These are phyloP conservation scores for Dryobates pubescens DNA, from an alignment of 2,797 vertebrate species.

Conservation along the genomic window DNA sequence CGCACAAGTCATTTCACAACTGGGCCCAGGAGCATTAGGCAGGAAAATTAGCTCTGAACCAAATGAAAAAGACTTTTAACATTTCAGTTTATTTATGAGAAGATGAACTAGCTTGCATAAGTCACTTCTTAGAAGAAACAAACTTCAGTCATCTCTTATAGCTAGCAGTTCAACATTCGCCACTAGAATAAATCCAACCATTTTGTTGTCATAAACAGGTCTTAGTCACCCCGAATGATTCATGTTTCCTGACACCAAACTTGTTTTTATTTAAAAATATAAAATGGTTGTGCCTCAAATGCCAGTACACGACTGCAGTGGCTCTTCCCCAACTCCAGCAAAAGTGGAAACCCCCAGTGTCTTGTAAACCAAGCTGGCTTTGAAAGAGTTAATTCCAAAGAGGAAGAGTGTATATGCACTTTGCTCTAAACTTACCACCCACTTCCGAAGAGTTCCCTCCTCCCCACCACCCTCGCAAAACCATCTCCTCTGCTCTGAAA, in stretches of 20 bases:
- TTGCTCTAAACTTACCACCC: constrained; percentile 83
- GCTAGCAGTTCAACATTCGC: constrained; percentile 45
- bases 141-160: constrained; percentile 23
- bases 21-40: neutral
- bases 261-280: constrained; percentile 67
- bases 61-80: neutral
- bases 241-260: constrained; percentile 77
- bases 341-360: neutral
- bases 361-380: constrained; percentile 31
- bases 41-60: neutral
- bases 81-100: neutral
- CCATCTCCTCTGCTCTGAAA: constrained; percentile 63
- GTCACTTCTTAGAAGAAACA: constrained; percentile 40
- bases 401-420: constrained; percentile 77
- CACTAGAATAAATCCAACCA: constrained; percentile 69
- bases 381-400: constrained; percentile 78
- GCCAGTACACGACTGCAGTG: constrained; percentile 26
- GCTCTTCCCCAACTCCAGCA: constrained; percentile 20
- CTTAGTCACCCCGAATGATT: constrained; percentile 77
- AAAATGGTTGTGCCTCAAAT: constrained; percentile 1
- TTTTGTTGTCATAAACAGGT: constrained; percentile 69
- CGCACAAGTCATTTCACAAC: neutral
- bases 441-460: constrained; percentile 78
- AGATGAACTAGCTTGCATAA: neutral
- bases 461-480: constrained; percentile 58